Base-by-base conservation (phyloP, 1,140 invertebrate species). In the Drosophila ananassae region DNA sequence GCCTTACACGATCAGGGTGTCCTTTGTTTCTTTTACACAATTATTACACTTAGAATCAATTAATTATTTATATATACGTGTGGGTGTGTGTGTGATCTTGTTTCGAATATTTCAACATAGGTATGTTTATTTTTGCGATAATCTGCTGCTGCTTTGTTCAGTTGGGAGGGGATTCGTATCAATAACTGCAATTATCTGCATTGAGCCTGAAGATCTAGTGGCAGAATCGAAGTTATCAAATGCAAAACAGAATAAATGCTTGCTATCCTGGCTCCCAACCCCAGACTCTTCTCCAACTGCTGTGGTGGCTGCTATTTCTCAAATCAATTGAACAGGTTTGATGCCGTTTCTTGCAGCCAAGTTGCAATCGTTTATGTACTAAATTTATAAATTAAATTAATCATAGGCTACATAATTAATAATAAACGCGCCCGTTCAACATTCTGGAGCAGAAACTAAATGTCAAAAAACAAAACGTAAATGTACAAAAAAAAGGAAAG, bases 371-470 rank as follows among this genome's bases (percentile, higher is more conserved):
- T 78, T 78, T 67, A 71, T 72, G 51, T 51, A 55, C 82, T 85
- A 78, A 87, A 74, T 75, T 60, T 85, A 85, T 78, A 85, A 82
- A 41, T 87, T 85, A 87, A 78, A 82, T 73, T 73, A 73, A 74
- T 57, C 47, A 61, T 84, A 80, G 68, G 50, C 56, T 53, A 74
- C 73, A 64, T 74, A 69, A 44, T 85, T 74, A 77, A 74, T 77
- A 55, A 71, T 81, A 87, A 62, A 67, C 60, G 62, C 55, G 66
- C 52, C 52, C 32, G 59, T 57, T 51, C 56, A 84, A 85, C 77
- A 73, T 59, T 52, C 25, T 47, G 63, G 55, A 64, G 64, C 80
- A 62, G 55, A 84, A 75, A 73, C 59, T 57, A 82, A 66, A 63
- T 75, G 63, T 55, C 48, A 51, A 76, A 55, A 51, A 79, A 77